Conservation (phyloP, 2,113 vertebrate genomes). For the Ophiodon elongatus region DNA sequence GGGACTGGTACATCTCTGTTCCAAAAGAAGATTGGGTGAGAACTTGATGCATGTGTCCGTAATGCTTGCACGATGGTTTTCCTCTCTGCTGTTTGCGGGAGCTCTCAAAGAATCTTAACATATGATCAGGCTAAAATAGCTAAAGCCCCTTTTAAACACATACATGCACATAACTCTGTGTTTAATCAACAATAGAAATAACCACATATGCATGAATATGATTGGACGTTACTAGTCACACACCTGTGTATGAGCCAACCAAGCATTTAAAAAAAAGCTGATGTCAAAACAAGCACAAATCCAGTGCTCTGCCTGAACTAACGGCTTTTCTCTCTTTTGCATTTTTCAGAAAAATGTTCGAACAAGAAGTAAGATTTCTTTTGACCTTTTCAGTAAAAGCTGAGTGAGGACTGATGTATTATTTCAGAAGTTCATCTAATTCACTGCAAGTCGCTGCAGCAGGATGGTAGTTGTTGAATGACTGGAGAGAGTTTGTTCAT, state of each 20-base stretch:
- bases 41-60: neutral
- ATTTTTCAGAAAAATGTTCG: neutral
- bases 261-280: no score
- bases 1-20: conserved; percentile 1
- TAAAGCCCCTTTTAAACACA: neutral
- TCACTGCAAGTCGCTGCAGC: neutral
- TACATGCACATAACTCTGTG: neutral
- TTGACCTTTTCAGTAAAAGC: neutral
- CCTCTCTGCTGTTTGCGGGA: neutral
- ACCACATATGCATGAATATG: no score
- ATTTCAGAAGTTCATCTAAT: neutral
- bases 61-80: no score
- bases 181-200: neutral
- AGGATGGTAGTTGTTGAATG: neutral
- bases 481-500: neutral
- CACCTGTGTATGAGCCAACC: no score
- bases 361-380: neutral
- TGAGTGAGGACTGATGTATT: neutral
- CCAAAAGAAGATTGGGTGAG: conserved; percentile 43
- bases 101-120: neutral
- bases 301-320: neutral
- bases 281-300: no score
- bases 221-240: no score
- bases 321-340: neutral
- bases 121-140: neutral